Evolutionary conservation across 64 coral and sea anemone genomes (phyloP), one percentile per base, ranked within the genome.

Genomic region (Pocillopora verrucosa): DNA sequence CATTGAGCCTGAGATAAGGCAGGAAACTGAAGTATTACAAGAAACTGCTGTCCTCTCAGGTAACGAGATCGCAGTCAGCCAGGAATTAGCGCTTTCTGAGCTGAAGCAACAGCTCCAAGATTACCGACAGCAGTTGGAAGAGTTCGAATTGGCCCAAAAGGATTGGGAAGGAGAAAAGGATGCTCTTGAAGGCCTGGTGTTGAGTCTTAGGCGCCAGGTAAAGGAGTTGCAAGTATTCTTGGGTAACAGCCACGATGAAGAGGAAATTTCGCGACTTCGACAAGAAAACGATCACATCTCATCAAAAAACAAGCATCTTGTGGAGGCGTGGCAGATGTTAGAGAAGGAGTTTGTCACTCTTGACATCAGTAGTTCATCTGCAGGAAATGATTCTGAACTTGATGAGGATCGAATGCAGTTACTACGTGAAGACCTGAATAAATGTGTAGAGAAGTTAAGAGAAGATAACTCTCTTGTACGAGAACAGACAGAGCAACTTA

Each of bases 121-220:
- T 20, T 98, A 98, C 63, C 87, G 84, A 37, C 74, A 60, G 22
- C 86, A 89, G 76, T 59, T 89, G 1, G 87, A 98, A 73, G 93
- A 87, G 36, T 95, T 90, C 36, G 92, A 94, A 68, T 63, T 89
- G 60, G 85, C 85, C 7, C 89, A 90, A 72, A 73, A 74, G 17
- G 92, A 94, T 38, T 90, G 80, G 75, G 96, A 98, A 77, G 89
- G 76, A 60, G 96, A 98, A 78, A 98, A 98, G 62, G 92, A 89
- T 13, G 88, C 90, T 30, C 77, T 98, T 16, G 93, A 98, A 76
- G 78, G 80, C 68, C 82, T 94, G 62, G 93, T 98, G 59, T 80
- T 98, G 24, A 87, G 87, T 56, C 80, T 92, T 0, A 90, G 88
- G 58, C 78, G 77, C 15, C 90, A 88, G 67, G 62, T 98, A 9